A percentile compares a stretch with the other conserved stretches of the same genome.
Evolutionary conservation across 1,140 invertebrate species (phyloP).

Genomic region (Calliphora vicina): DNA sequence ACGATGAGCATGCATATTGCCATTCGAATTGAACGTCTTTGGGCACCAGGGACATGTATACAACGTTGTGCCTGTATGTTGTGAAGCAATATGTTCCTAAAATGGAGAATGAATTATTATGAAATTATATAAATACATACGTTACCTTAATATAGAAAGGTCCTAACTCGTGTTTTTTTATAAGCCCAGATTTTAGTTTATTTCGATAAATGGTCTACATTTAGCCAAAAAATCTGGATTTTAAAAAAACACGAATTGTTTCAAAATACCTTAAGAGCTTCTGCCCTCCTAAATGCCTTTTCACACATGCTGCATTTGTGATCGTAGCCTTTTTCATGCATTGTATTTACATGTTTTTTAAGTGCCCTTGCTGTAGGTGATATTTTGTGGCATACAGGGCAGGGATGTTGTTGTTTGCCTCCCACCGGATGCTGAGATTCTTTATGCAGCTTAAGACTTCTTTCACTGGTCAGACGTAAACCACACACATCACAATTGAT

Average conservation of each 20-base stretch:
- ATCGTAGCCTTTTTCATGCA: slow-evolving; percentile 49
- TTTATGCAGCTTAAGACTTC: background rate
- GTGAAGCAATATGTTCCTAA: slow-evolving; percentile 59
- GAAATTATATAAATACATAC: too few relatives aligned
- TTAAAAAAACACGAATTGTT: background rate
- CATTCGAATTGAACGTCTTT: slow-evolving; percentile 60
- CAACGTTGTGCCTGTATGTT: slow-evolving; percentile 56
- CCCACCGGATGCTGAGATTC: background rate
- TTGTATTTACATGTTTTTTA: slow-evolving; percentile 54
- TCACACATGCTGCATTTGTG: slow-evolving; percentile 54
- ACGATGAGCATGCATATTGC: slow-evolving; percentile 60
- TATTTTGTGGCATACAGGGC: slow-evolving; percentile 53
- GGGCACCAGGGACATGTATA: slow-evolving; percentile 61
- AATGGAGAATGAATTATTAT: too few relatives aligned
- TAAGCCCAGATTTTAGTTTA: too few relatives aligned
- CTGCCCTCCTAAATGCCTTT: slow-evolving; percentile 57
- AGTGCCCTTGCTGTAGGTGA: slow-evolving; percentile 57
- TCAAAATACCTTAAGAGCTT: slow-evolving; percentile 8
- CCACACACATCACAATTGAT: background rate
- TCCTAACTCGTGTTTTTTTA: too few relatives aligned
- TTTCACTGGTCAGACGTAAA: background rate
- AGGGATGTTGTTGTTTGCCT: slow-evolving; percentile 41
- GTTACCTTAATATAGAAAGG: too few relatives aligned
- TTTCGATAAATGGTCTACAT: too few relatives aligned
- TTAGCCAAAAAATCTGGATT: background rate